Conservation (phyloP, 2,113 vertebrate genomes). For the Syngnathus typhle region DNA sequence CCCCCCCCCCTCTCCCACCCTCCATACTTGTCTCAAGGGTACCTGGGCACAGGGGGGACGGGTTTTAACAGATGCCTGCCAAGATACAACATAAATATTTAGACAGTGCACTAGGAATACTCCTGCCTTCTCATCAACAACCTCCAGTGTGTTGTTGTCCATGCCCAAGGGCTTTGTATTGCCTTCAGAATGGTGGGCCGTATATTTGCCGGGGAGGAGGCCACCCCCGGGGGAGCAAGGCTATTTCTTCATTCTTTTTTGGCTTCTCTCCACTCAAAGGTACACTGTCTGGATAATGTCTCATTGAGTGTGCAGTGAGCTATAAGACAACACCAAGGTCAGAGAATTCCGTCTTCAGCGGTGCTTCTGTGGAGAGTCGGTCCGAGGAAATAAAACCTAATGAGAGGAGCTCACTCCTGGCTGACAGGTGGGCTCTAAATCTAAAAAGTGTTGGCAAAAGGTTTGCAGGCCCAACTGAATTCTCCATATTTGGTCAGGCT, state of each 20-base stretch:
- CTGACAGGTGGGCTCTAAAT: background rate
- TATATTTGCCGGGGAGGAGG: constrained; percentile 1
- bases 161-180: constrained; percentile 2
- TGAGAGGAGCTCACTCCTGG: background rate
- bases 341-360: background rate
- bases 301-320: background rate
- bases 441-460: background rate
- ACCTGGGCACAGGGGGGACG: background rate
- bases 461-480: background rate
- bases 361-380: background rate
- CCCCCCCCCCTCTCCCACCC: background rate
- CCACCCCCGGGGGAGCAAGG: background rate
- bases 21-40: constrained; percentile 2
- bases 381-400: background rate
- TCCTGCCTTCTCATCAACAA: background rate
- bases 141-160: background rate
- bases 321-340: constrained; percentile 4
- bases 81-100: constrained; percentile 12
- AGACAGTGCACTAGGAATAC: background rate
- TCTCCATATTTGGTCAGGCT: background rate
- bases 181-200: background rate
- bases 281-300: background rate
- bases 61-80: constrained; percentile 3
- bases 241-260: background rate
- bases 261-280: constrained; percentile 2